Conservation (phyloP, 1,140 invertebrate species). For the Camponotus vicinus region DNA sequence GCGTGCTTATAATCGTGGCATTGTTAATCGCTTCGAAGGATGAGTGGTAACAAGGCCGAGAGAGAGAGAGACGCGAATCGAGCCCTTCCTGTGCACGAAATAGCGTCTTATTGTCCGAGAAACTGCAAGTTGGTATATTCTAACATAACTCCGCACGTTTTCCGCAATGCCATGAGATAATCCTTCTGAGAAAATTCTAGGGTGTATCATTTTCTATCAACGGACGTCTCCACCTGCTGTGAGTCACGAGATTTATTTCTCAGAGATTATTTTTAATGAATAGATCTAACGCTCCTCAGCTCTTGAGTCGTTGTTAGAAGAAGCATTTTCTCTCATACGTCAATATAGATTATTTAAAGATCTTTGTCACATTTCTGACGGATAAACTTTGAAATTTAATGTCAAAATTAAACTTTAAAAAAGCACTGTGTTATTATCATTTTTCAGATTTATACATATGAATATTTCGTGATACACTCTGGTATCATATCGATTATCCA, state of each 20-base stretch:
- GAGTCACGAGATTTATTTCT: conserved; percentile 25
- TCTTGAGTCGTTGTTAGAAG: neutral
- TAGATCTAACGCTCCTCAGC: neutral
- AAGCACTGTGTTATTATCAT: neutral
- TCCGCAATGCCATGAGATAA: neutral
- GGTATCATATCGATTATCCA: neutral
- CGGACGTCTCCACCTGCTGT: conserved; percentile 7
- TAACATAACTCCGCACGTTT: neutral
- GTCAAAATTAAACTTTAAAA: neutral
- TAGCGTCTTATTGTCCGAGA: neutral
- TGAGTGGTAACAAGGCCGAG: conserved; percentile 17
- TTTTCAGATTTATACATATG: no score
- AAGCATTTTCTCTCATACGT: neutral
- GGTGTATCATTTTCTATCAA: conserved; percentile 15
- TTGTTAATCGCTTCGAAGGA: conserved; percentile 45
- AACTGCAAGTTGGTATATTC: neutral
- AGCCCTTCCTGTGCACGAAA: neutral
- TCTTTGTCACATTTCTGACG: no score
- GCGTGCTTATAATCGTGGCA: conserved; percentile 41
- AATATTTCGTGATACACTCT: neutral
- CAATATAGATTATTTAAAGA: no score
- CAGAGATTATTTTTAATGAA: neutral
- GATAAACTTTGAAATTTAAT: no score
- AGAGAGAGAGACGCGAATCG: neutral
- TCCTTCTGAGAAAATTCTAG: conserved; percentile 17